A percentile compares a stretch with the other conserved stretches of the same genome.
phyloP scores from a whole-genome alignment of 2,888 invertebrate genomes.

The Callyntrura sp. region DNA sequence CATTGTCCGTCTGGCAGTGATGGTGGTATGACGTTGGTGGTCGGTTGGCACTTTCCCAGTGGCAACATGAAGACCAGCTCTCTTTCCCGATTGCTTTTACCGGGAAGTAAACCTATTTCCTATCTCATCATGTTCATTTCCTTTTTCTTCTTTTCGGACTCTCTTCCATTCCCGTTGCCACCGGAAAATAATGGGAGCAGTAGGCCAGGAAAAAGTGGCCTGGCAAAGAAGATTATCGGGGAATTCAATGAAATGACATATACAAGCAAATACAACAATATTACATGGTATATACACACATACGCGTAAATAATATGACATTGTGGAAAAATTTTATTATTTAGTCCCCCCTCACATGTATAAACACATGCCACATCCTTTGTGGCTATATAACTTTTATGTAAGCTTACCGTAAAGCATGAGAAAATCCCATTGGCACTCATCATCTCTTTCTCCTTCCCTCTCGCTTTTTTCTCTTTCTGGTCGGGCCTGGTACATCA shows the following conservation, averaged over 20 bases:
- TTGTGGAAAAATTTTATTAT: background rate
- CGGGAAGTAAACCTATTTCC: conserved; percentile 1
- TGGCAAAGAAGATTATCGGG: background rate
- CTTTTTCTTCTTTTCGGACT: background rate
- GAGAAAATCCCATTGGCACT: conserved; percentile 40
- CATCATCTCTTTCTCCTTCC: background rate
- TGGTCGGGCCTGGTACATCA: background rate
- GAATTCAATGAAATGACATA: conserved; percentile 25
- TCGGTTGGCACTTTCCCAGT: background rate
- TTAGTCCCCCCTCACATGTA: too few species aligned
- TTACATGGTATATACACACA: background rate
- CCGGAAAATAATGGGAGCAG: background rate
- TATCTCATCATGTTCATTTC: conserved; percentile 20
- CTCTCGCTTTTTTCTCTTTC: background rate
- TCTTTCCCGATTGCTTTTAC: background rate
- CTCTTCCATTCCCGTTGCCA: background rate
- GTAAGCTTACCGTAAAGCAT: background rate
- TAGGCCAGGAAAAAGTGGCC: background rate
- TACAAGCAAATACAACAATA: conserved; percentile 12
- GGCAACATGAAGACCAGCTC: background rate
- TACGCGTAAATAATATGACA: background rate
- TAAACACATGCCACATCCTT: background rate
- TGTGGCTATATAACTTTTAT: background rate
- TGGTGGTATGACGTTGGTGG: too few species aligned
- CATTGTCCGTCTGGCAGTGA: too few species aligned